phyloP scores from a whole-genome alignment of 2,888 invertebrate species.

The Liopterus haemorrhoidalis region DNA sequence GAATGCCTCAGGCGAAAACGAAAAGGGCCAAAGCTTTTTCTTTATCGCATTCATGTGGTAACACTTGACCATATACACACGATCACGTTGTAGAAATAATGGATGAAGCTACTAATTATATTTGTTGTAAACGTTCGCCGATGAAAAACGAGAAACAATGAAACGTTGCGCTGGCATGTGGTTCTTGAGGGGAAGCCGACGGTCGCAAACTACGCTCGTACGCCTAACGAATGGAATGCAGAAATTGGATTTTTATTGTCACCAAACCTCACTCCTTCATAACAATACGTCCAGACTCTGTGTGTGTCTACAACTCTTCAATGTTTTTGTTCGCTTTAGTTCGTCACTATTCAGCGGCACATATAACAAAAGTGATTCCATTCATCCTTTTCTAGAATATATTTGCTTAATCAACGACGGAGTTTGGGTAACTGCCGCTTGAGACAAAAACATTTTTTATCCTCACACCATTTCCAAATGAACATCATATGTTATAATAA shows the following conservation, averaged over 20 bases:
- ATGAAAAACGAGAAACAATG: constrained; percentile 16
- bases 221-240: constrained; percentile 39
- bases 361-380: too few relatives aligned
- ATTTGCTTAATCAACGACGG: too few relatives aligned
- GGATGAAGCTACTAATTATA: constrained; percentile 44
- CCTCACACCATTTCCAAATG: too few relatives aligned
- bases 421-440: too few relatives aligned
- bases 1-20: too few relatives aligned
- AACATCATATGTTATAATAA: too few relatives aligned
- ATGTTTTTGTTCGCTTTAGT: constrained; percentile 34
- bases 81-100: constrained; percentile 36
- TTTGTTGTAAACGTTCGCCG: constrained; percentile 34
- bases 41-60: constrained; percentile 1
- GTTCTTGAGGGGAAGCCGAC: constrained; percentile 5
- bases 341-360: too few relatives aligned
- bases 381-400: too few relatives aligned
- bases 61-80: constrained; percentile 7
- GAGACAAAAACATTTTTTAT: too few relatives aligned
- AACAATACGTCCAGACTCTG: constrained; percentile 36
- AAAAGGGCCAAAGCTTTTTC: too few relatives aligned
- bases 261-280: constrained; percentile 37
- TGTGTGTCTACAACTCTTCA: constrained; percentile 33
- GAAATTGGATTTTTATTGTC: constrained; percentile 45
- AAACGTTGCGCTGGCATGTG: not conserved
- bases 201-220: constrained; percentile 1